These are phyloP conservation scores for Athalia cordata DNA, from an alignment of 2,888 invertebrate genomes.

Conservation along the genomic window DNA sequence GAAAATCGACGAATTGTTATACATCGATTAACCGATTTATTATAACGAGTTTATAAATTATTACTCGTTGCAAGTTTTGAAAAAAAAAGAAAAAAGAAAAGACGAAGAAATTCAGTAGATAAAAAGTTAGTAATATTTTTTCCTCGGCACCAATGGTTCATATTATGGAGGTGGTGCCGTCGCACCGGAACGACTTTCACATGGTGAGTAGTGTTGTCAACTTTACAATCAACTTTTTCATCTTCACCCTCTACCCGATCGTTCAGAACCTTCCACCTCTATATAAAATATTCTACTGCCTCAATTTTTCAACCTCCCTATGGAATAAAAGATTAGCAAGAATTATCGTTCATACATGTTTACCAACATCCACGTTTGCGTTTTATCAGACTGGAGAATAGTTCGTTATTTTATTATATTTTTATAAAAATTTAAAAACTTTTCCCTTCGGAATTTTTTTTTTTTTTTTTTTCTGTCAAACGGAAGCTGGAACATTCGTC, in stretches of 20 bases:
- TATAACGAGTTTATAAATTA: background rate
- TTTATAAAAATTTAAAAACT: background rate
- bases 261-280: too few relatives aligned
- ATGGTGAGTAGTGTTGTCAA: constrained; percentile 65
- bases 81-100: too few relatives aligned
- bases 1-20: constrained; percentile 1
- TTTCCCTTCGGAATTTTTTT: background rate
- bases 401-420: background rate
- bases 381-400: background rate
- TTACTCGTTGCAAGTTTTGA: constrained; percentile 2
- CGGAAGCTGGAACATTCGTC: background rate
- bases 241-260: background rate
- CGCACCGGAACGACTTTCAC: constrained; percentile 72
- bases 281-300: too few relatives aligned
- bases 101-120: constrained; percentile 9
- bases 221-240: background rate
- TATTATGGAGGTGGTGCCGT: constrained; percentile 71
- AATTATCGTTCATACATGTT: background rate
- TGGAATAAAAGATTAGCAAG: too few relatives aligned
- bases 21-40: background rate
- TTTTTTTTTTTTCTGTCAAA: background rate
- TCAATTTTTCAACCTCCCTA: too few relatives aligned
- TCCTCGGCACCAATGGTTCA: constrained; percentile 70
- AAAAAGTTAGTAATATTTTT: constrained; percentile 34
- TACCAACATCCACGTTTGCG: background rate